phyloP scores from a whole-genome alignment of 2,888 invertebrate genomes.

The Dolichopus griseipennis region DNA sequence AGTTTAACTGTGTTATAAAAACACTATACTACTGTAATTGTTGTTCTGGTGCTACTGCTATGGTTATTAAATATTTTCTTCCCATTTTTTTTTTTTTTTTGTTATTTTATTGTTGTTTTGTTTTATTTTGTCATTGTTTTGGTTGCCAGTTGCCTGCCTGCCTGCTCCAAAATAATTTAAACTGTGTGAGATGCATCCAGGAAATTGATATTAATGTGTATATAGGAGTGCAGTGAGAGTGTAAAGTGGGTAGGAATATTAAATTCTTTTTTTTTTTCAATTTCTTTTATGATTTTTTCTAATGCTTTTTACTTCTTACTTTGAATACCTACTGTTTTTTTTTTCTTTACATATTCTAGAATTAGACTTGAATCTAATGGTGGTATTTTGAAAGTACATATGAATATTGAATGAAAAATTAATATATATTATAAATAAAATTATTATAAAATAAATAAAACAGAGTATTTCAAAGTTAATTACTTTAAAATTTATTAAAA shows the following conservation, averaged over 20 bases:
- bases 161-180: not conserved
- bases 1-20: not conserved
- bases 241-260: not conserved
- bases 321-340: not conserved
- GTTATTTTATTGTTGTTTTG: too few species aligned
- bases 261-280: not conserved
- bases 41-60: not conserved
- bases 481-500: too few species aligned
- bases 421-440: too few species aligned
- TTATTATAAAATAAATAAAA: too few species aligned
- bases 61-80: too few species aligned
- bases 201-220: not conserved
- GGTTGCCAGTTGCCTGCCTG: too few species aligned
- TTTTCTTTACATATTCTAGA: not conserved
- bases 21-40: not conserved
- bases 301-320: not conserved
- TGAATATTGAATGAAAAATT: too few species aligned
- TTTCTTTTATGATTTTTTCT: not conserved
- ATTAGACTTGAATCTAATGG: not conserved
- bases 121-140: too few species aligned
- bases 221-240: not conserved
- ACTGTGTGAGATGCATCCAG: not conserved
- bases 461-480: too few species aligned
- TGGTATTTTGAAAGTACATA: not conserved
- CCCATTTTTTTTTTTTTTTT: too few species aligned